phyloP scores from a whole-genome alignment of 2,888 invertebrate genomes.

The Leptarthrus brevirostris region DNA sequence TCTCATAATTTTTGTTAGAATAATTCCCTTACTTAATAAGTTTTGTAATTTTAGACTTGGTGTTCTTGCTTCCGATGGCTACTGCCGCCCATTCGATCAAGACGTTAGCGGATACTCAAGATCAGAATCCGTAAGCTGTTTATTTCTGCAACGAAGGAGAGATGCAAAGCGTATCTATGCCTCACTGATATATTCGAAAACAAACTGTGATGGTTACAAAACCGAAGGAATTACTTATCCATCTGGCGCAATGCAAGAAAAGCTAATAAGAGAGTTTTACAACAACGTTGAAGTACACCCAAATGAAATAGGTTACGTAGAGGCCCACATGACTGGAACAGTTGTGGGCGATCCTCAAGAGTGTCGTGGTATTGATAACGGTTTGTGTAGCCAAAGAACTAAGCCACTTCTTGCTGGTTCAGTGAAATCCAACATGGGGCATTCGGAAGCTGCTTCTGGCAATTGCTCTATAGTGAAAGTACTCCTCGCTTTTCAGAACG shows the following conservation, averaged over 20 bases:
- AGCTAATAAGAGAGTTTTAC: conserved; percentile 74
- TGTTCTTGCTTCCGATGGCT: conserved; percentile 85
- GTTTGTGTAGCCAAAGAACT: conserved; percentile 80
- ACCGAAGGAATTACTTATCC: conserved; percentile 78
- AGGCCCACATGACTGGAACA: conserved; percentile 89
- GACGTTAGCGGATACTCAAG: conserved; percentile 84
- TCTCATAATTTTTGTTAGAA: not conserved
- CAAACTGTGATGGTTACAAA: conserved; percentile 83
- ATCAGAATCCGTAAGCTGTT: conserved; percentile 80
- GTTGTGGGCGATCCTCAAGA: conserved; percentile 93
- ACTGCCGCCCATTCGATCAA: conserved; percentile 91
- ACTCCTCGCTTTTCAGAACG: conserved; percentile 82
- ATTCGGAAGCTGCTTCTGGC: conserved; percentile 88
- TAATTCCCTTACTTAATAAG: not conserved
- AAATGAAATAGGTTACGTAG: conserved; percentile 78
- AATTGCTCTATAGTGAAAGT: conserved; percentile 86
- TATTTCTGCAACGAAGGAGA: conserved; percentile 78
- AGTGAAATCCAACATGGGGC: conserved; percentile 94
- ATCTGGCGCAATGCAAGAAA: conserved; percentile 73
- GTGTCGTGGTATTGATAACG: conserved; percentile 81
- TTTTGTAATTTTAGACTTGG: conserved; percentile 68
- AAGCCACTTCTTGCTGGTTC: conserved; percentile 87
- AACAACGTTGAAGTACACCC: conserved; percentile 79
- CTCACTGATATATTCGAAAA: conserved; percentile 80
- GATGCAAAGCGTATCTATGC: conserved; percentile 77